Evolutionary conservation across 2,797 vertebrate genomes (phyloP).

Genomic region (Pterois miles): DNA sequence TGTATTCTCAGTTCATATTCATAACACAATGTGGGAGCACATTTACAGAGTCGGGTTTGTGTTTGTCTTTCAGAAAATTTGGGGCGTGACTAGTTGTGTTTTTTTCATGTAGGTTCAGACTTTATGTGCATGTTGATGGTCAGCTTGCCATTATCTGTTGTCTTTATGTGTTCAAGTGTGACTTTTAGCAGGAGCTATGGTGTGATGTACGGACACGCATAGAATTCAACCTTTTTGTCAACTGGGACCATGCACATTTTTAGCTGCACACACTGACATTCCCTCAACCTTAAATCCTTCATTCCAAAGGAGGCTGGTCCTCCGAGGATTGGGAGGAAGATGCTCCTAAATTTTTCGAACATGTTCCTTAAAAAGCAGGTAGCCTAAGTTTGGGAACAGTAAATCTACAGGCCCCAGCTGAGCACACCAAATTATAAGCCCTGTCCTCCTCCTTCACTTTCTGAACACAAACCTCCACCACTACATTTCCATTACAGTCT

Average conservation of each 20-base stretch:
- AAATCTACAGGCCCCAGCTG: slow-evolving; percentile 15
- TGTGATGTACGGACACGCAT: background rate
- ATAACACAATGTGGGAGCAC: background rate
- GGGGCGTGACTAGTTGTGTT: no score
- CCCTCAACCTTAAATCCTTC: slow-evolving; percentile 25
- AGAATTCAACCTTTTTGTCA: background rate
- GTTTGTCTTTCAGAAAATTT: background rate
- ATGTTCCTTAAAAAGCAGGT: slow-evolving; percentile 24
- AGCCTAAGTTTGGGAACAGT: slow-evolving; percentile 29
- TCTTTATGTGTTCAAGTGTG: background rate
- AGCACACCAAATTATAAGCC: slow-evolving; percentile 25
- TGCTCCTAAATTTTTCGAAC: slow-evolving; percentile 24
- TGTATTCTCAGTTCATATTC: background rate
- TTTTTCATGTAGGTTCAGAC: background rate
- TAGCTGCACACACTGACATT: background rate
- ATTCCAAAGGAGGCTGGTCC: slow-evolving; percentile 16
- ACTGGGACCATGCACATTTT: background rate
- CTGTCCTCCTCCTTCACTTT: slow-evolving; percentile 32
- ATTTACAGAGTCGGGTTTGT: background rate
- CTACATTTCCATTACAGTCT: slow-evolving; percentile 12
- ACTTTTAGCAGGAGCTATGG: background rate
- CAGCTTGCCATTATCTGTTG: background rate
- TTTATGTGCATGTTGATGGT: background rate
- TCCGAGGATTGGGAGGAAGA: slow-evolving; percentile 13
- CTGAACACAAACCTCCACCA: slow-evolving; percentile 3